phyloP scores from a whole-genome alignment of 2,113 vertebrate genomes.

The Amazona guildingii region DNA sequence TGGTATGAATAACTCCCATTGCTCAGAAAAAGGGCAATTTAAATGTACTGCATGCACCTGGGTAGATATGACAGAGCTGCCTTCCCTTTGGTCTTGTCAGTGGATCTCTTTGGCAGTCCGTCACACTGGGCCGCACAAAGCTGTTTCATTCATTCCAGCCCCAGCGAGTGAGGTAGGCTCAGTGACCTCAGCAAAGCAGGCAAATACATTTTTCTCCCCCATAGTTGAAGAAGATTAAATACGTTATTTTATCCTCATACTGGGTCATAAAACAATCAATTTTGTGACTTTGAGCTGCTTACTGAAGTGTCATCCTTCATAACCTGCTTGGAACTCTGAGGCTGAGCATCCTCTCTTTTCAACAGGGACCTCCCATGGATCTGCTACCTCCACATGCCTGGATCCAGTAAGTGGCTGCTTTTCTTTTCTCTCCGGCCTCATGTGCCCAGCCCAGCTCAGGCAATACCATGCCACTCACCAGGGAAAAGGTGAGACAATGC shows the following conservation, averaged over 20 bases:
- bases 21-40: background rate
- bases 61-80: background rate
- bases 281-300: background rate
- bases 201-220: background rate
- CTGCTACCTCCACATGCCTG: background rate
- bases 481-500: background rate
- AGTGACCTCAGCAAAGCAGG: background rate
- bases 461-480: fast-evolving
- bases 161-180: background rate
- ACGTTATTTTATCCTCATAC: background rate
- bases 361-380: background rate
- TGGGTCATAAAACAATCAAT: background rate
- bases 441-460: background rate
- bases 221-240: background rate
- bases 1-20: background rate
- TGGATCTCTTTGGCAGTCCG: background rate
- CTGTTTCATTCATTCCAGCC: background rate
- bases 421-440: background rate
- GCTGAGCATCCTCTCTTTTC: background rate
- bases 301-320: background rate
- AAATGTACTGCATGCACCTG: background rate
- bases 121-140: background rate
- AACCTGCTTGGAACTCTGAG: background rate
- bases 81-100: background rate
- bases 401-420: background rate